Evolutionary conservation across 2,888 invertebrate genomes (phyloP), one percentile per base, ranked within the genome.

Genomic region (Ptilodon capucinus): DNA sequence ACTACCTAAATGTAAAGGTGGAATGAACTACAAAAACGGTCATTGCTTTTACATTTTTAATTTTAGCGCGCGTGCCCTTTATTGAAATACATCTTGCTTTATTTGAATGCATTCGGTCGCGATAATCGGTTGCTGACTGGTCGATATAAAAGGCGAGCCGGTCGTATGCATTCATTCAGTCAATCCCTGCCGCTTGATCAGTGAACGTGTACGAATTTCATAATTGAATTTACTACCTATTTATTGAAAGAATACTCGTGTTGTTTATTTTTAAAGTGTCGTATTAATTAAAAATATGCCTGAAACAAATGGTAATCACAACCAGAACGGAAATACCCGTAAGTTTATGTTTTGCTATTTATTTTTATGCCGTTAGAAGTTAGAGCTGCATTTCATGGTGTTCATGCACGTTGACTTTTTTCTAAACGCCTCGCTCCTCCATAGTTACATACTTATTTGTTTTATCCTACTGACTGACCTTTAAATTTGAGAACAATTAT

Each of bases 131-230:
- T n/a, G n/a, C 30, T 8, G n/a, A 11, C n/a, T 9, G n/a, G n/a
- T n/a, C 2, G 30, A 5, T 32, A 32, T 32, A 32, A 14, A 32
- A 32, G 2, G 14, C 17, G 18, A 3, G 17, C 11, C 3, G 17
- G n/a, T 35, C 17, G 17, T 9, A 3, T 35, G 17, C 18, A 8
- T 42, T 57, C 60, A 42, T 48, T 64, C 60, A 68, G 69, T 65
- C 46, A 39, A 23, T 46, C 42, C 11, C 46, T 44, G 48, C 42
- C 49, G 36, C 38, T 23, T 7, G 23, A 9, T 2, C 4, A 11
- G 54, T 41, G 39, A 48, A 32, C 19, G 13, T 28, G 25, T 16
- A 11, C 9, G 23, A 21, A 9, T 35, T 23, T 11, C 14, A n/a
- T 7, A 8, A 32, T 25, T 9, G 11, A 30, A 16, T 3, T 47